Evolutionary conservation across 2,113 vertebrate species (phyloP).

Genomic region (Eurypyga helias): DNA sequence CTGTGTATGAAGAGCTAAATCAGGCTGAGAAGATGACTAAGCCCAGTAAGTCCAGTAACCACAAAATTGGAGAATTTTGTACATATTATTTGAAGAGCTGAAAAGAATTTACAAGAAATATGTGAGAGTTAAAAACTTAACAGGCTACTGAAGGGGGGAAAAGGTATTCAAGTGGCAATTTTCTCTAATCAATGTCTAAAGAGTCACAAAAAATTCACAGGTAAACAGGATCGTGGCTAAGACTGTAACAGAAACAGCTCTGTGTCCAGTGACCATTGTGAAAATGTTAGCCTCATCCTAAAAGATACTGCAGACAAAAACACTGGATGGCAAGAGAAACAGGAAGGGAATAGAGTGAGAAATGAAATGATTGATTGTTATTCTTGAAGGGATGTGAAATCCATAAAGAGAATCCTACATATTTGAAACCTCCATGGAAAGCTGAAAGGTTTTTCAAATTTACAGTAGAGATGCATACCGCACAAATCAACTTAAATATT

Average conservation of each 20-base stretch:
- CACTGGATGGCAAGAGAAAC: neutral
- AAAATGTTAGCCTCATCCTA: neutral
- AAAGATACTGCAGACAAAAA: neutral
- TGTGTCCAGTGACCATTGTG: neutral
- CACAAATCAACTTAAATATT: neutral
- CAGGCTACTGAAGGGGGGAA: neutral
- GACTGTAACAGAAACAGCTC: neutral
- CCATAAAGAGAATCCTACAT: neutral
- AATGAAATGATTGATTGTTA: neutral
- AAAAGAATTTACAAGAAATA: neutral
- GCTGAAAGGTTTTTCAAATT: neutral
- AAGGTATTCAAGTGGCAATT: neutral
- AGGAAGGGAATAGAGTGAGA: neutral
- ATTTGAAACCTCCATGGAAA: neutral
- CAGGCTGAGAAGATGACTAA: neutral
- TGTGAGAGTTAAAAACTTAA: neutral
- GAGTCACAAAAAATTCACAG: neutral
- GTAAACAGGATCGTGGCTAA: neutral
- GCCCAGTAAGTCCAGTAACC: neutral
- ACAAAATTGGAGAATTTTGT: neutral
- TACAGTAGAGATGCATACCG: neutral
- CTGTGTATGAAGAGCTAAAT: neutral
- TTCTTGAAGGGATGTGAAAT: neutral
- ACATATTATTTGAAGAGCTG: neutral
- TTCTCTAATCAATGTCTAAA: neutral